Evolutionary conservation across 2,888 invertebrate species (phyloP), one percentile per base, ranked within the genome.

Genomic region (Trachelus stipa): DNA sequence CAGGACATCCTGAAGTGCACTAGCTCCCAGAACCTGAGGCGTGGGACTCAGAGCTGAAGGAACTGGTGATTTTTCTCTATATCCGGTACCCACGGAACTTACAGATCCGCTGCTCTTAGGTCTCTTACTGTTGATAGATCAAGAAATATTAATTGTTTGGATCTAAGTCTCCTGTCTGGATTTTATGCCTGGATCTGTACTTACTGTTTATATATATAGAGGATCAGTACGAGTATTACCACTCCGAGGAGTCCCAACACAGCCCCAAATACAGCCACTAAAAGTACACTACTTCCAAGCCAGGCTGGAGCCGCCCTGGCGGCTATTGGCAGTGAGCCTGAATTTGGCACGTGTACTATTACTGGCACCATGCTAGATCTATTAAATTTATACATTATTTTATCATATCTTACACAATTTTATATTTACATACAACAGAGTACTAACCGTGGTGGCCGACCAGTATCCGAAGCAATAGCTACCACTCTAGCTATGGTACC

Each of bases 401-500:
- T 6, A 56, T 56, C 6, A 9, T 1, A 0, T 23, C 1, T 23
- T 23, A 56, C 1, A 56, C 0, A 56, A 56, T 23, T 23, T 56
- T 23, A 4, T 23, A 56, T 2, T 56, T 2, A 9, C 23, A 6
- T 56, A 23, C 6, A 1, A 23, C 23, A 56, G 23, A 56, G 40
- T 23, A 56, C 40, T 56, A 9, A 56, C 40, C 40, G 40, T 0
- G 97, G 96, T n/a, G 98, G 98, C 33, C 93, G 93, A 30, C 98
- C 98, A 23, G 95, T 95, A 91, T 98, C 98, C 0, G 94, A 95
- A 34, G 97, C 98, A 74, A 96, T 95, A 69, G 96, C 97, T 73
- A 96, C 94, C 76, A 97, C 93, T 91, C 96, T 95, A 74, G 96
- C 94, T 74, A 94, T 93, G 34, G 94, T 93, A 31, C 89, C 88